phyloP scores from a whole-genome alignment of 2,113 vertebrate species.

The Nerophis lumbriciformis region DNA sequence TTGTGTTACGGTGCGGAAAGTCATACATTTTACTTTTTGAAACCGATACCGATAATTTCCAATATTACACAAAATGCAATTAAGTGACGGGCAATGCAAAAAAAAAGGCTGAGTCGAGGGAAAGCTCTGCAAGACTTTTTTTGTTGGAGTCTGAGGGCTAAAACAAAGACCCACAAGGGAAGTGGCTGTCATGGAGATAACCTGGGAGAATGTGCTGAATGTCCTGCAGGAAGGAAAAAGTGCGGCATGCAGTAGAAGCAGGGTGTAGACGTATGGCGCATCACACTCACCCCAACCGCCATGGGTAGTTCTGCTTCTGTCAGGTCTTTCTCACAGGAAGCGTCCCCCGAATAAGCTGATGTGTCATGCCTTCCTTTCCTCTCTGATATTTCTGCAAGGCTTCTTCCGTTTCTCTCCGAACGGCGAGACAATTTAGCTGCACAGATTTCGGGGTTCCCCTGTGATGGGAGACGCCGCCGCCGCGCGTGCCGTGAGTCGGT shows the following conservation, averaged over 20 bases:
- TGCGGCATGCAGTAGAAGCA: conserved; percentile 58
- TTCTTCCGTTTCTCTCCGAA: conserved; percentile 33
- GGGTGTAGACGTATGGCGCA: conserved; percentile 39
- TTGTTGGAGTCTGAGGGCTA: conserved; percentile 21
- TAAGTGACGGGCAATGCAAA: conserved; percentile 6
- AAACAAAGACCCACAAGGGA: conserved; percentile 38
- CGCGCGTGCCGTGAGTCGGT: conserved; percentile 66
- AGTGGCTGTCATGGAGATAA: conserved; percentile 62
- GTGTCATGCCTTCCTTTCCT: conserved; percentile 77
- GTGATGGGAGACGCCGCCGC: conserved; percentile 34
- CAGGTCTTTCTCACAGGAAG: conserved; percentile 64
- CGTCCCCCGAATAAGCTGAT: conserved; percentile 73
- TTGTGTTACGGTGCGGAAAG: no score
- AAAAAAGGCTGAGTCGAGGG: neutral
- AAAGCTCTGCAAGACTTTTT: conserved; percentile 1
- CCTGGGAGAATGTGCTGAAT: conserved; percentile 65
- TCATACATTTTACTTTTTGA: no score
- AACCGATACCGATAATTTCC: no score
- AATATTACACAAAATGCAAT: neutral
- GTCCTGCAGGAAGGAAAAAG: conserved; percentile 55
- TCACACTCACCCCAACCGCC: conserved; percentile 34
- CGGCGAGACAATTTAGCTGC: conserved; percentile 8
- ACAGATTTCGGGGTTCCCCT: conserved; percentile 22
- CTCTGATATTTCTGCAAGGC: conserved; percentile 68
- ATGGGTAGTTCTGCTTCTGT: conserved; percentile 60